Conservation (phyloP, 2,888 invertebrate species). For the Luperina nickerlii region DNA sequence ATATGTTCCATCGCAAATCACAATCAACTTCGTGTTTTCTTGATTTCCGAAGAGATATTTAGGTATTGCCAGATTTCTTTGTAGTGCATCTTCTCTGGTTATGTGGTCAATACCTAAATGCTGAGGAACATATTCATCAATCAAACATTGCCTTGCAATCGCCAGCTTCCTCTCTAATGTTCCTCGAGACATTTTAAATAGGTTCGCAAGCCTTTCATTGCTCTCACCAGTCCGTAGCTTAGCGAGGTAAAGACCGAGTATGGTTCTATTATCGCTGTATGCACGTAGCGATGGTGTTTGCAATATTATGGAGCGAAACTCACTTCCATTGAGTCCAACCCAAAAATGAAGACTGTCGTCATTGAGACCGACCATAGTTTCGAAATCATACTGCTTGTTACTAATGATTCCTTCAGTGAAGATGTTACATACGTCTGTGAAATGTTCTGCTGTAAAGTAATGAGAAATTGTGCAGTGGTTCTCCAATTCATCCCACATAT, state of each 20-base stretch:
- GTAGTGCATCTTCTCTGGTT: constrained; percentile 29
- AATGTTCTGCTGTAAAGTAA: constrained; percentile 38
- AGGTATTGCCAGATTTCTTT: constrained; percentile 31
- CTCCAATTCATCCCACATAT: constrained; percentile 24
- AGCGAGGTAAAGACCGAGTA: constrained; percentile 26
- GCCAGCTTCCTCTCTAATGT: constrained; percentile 27
- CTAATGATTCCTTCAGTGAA: constrained; percentile 31
- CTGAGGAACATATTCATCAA: constrained; percentile 28
- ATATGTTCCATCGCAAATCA: constrained; percentile 3
- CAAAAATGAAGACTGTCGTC: constrained; percentile 28
- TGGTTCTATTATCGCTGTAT: constrained; percentile 20
- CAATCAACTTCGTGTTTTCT: constrained; percentile 24
- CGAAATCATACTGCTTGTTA: constrained; percentile 19
- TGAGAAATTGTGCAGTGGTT: constrained; percentile 29
- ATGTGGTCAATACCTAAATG: constrained; percentile 37
- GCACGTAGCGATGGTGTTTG: constrained; percentile 27
- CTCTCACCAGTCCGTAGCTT: constrained; percentile 31
- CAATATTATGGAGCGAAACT: constrained; percentile 25
- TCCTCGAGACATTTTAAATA: constrained; percentile 28
- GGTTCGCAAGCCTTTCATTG: constrained; percentile 29
- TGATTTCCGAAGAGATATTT: constrained; percentile 28
- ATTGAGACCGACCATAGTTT: constrained; percentile 31
- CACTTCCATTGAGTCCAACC: constrained; percentile 25
- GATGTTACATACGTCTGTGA: constrained; percentile 36
- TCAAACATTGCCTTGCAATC: constrained; percentile 30